Evolutionary conservation across 2,888 invertebrate species (phyloP).

Genomic region (Cheiracanthium punctorium): DNA sequence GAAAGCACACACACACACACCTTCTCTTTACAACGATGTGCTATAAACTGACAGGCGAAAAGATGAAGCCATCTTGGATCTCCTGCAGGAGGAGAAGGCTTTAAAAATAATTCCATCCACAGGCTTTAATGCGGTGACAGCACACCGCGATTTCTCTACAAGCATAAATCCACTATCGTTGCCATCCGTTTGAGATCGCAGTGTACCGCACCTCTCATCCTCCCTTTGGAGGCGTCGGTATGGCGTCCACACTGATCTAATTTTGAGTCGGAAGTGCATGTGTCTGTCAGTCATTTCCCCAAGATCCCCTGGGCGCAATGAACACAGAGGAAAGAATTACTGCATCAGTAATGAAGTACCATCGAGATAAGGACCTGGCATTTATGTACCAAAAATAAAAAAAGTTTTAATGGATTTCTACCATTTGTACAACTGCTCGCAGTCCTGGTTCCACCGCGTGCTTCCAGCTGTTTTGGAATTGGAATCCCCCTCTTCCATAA

Average conservation of each 20-base stretch:
- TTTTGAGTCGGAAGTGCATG: slow-evolving; percentile 3
- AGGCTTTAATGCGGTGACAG: too few relatives aligned
- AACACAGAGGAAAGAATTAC: neutral
- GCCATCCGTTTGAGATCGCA: too few relatives aligned
- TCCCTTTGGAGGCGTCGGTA: neutral
- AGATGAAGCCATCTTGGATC: too few relatives aligned
- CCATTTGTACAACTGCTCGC: neutral
- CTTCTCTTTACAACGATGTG: too few relatives aligned
- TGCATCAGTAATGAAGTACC: neutral
- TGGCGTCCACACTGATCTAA: neutral
- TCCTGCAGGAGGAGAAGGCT: too few relatives aligned
- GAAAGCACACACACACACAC: too few relatives aligned
- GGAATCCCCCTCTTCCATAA: neutral
- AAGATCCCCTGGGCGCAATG: neutral
- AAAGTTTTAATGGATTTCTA: neutral
- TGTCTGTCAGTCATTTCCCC: neutral
- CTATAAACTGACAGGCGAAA: too few relatives aligned
- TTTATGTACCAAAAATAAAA: neutral
- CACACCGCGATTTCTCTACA: too few relatives aligned
- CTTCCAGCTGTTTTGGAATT: neutral
- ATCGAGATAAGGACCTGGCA: neutral
- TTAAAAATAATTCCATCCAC: too few relatives aligned
- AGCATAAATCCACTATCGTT: too few relatives aligned
- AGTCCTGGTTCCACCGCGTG: neutral
- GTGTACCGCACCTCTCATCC: neutral